Evolutionary conservation across 2,888 invertebrate genomes (phyloP), one percentile per base, ranked within the genome.

Genomic region (Leptura quadrifasciata): DNA sequence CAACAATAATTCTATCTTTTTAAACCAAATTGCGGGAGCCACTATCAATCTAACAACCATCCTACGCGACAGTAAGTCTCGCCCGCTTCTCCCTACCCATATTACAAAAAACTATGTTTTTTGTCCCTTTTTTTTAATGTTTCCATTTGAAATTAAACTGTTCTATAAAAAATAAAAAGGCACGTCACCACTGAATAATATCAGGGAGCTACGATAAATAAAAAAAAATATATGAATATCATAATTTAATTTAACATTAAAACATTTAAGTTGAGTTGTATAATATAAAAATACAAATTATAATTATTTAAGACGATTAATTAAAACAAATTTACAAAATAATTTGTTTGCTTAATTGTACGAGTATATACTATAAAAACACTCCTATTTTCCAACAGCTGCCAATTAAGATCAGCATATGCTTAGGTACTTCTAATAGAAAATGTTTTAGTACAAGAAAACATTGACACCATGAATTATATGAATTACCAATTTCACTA

Each of bases 201-300:
- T 5, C 24, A 24, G 3, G 24, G 24, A 24, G 24, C 5, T 24
- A 24, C 5, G 8, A 31, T 47, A n/a, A 47, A 47, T 47, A 6
- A 47, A 47, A 35, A 39, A 6, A 39, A 2, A 3, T 47, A n/a
- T n/a, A n/a, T n/a, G 1, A 47, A 15, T 47, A 35, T 35, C 10
- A 47, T 15, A 15, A 47, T n/a, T 47, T 47, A 47, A 15, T 31
- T 31, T 47, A 12, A 2, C 3, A 60, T 61, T 17, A 61, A 60
- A 31, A 61, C 27, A n/a, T 27, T 17, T 4, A 17, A n/a, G 8
- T 12, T 24, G 5, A 58, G 2, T 12, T 12, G 10, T 21, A 17
- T 18, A 31, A 61, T 61, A 61, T 61, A 61, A 61, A 61, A 61
- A 61, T 61, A 31, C 60, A 31, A 61, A 31, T 31, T 31, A 61